These are phyloP conservation scores for Plutella xylostella DNA, from an alignment of 2,888 invertebrate genomes.

Conservation along the genomic window DNA sequence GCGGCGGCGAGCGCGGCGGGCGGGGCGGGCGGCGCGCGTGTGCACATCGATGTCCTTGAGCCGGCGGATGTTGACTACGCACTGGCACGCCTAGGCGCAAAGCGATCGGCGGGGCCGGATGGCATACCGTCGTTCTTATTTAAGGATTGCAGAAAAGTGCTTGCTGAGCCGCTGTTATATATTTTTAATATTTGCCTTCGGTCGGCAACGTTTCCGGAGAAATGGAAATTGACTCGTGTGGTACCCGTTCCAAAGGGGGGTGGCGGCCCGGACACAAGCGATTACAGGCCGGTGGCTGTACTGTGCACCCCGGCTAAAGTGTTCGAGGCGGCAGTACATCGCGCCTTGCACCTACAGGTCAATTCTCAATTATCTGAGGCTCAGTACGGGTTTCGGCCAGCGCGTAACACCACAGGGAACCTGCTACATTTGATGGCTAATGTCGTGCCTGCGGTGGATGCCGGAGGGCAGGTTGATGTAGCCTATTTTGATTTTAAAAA, in stretches of 20 bases:
- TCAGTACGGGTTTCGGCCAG: conserved; percentile 2
- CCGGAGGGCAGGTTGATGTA: neutral
- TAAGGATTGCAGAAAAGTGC: conserved; percentile 7
- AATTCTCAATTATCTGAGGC: neutral
- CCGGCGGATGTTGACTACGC: too few species aligned
- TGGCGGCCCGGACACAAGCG: neutral
- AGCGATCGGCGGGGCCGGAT: conserved; percentile 11
- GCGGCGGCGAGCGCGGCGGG: neutral
- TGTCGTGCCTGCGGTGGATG: neutral
- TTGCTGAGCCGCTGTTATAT: conserved; percentile 4
- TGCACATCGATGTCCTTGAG: too few species aligned
- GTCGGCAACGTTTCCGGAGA: neutral
- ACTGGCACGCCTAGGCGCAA: conserved; percentile 4
- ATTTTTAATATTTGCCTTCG: neutral
- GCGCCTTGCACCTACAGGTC: neutral
- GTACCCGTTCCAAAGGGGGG: neutral
- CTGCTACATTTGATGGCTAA: neutral
- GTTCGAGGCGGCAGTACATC: neutral
- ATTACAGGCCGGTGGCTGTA: neutral
- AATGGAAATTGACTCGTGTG: neutral
- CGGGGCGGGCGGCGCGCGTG: neutral
- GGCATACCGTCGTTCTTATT: conserved; percentile 11
- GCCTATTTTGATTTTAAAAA: conserved; percentile 1
- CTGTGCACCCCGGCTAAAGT: neutral
- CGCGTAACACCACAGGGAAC: neutral